Percentiles rank a stretch among this genome's conserved stretches.
Evolutionary conservation across 2,888 invertebrate species (phyloP).

Genomic region (Phymatocera aterrima): DNA sequence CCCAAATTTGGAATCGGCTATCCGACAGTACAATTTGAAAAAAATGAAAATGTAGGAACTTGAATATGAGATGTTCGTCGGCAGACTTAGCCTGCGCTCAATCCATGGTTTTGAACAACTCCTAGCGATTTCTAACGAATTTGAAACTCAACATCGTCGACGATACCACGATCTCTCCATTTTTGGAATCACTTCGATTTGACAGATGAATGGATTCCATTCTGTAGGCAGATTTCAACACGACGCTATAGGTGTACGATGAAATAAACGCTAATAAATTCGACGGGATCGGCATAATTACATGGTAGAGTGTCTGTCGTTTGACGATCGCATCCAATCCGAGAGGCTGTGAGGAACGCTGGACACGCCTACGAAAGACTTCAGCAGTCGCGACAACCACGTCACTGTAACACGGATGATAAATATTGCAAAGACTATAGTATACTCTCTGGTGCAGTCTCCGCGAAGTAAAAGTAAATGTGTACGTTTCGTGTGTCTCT

Average conservation of each 20-base stretch:
- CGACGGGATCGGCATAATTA: constrained; percentile 66
- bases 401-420: neutral
- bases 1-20: no score
- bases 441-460: neutral
- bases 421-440: neutral
- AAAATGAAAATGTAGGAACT: no score
- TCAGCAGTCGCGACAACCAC: neutral
- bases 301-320: constrained; percentile 51
- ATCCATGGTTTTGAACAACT: no score
- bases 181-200: no score
- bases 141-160: no score
- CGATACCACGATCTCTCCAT: no score
- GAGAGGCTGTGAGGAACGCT: neutral
- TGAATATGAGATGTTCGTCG: no score
- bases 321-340: constrained; percentile 53
- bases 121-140: no score
- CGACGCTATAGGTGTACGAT: neutral
- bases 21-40: no score
- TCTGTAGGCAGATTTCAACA: neutral
- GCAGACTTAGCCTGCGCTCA: no score
- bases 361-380: constrained; percentile 30
- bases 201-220: no score
- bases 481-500: neutral
- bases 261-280: constrained; percentile 59
- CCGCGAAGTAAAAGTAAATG: neutral